A percentile compares a stretch with the other conserved stretches of the same genome.
These are phyloP conservation scores for Polyergus mexicanus DNA, from an alignment of 1,140 invertebrate genomes.

Conservation along the genomic window DNA sequence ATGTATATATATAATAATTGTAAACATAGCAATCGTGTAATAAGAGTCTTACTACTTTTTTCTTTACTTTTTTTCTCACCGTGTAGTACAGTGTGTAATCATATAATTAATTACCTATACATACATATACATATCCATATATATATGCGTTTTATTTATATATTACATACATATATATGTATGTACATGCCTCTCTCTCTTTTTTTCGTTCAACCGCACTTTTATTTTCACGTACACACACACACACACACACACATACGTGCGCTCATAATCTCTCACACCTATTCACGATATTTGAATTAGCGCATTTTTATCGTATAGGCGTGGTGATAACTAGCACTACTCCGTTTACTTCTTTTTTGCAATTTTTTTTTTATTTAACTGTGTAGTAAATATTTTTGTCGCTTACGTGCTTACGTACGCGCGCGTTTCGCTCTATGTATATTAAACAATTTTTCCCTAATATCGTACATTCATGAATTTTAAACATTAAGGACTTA, in stretches of 20 bases:
- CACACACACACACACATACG: constrained; percentile 65
- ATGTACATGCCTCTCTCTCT: constrained; percentile 76
- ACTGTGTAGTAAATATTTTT: constrained; percentile 61
- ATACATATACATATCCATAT: constrained; percentile 83
- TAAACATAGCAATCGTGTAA: constrained; percentile 84
- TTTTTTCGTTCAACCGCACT: constrained; percentile 21
- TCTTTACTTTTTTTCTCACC: constrained; percentile 70
- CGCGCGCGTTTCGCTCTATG: constrained; percentile 55
- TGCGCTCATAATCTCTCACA: constrained; percentile 37
- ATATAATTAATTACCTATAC: constrained; percentile 82
- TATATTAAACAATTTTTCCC: constrained; percentile 82
- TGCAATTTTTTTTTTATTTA: constrained; percentile 65
- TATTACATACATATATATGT: constrained; percentile 83
- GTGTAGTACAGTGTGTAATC: constrained; percentile 78
- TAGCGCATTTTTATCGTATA: constrained; percentile 65
- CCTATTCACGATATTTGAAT: constrained; percentile 61
- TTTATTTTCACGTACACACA: constrained; percentile 50
- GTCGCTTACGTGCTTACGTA: constrained; percentile 39
- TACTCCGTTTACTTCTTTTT: constrained; percentile 57
- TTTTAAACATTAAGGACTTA: constrained; percentile 64
- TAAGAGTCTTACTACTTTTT: constrained; percentile 79
- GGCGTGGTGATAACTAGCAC: constrained; percentile 66
- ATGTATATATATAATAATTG: constrained; percentile 74
- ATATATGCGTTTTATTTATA: constrained; percentile 79
- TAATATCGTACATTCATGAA: constrained; percentile 82